Evolutionary conservation across 2,113 vertebrate species (phyloP).

Genomic region (Micromys minutus): DNA sequence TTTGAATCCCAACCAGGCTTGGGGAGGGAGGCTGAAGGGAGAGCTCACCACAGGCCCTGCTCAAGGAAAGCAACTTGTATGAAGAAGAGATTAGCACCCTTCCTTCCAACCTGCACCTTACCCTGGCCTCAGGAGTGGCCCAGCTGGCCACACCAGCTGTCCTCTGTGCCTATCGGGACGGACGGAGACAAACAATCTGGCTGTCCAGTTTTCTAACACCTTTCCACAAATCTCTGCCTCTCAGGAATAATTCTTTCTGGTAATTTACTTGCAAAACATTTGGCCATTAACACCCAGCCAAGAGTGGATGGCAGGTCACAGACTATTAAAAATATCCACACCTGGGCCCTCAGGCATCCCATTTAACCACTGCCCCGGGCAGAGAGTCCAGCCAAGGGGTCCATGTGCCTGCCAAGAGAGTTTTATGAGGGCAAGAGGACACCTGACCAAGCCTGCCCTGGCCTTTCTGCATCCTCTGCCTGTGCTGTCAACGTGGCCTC

Average conservation of each 20-base stretch:
- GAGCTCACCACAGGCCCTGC: not conserved
- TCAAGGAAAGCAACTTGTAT: accelerated
- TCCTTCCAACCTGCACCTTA: no score
- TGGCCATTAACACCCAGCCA: constrained; percentile 86
- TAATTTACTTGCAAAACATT: constrained; percentile 86
- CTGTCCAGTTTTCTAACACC: constrained; percentile 22
- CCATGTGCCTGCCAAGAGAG: not conserved
- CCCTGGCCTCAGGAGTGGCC: not conserved
- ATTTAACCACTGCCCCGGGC: constrained; percentile 31
- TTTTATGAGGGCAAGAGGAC: not conserved
- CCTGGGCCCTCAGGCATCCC: constrained; percentile 67
- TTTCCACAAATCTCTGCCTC: constrained; percentile 67
- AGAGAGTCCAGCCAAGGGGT: not conserved
- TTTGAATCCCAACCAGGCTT: accelerated
- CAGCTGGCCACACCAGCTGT: not conserved
- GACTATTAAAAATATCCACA: constrained; percentile 80
- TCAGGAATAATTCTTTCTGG: constrained; percentile 79
- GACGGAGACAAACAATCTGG: not conserved
- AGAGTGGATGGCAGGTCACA: constrained; percentile 81
- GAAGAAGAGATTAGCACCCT: not conserved
- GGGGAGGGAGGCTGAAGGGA: not conserved
- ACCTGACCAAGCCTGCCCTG: not conserved
- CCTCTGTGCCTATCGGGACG: not conserved
- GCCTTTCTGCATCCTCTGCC: accelerated
- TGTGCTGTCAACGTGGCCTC: accelerated